phyloP scores from a whole-genome alignment of 2,888 invertebrate genomes.

The Megamerina dolium region DNA sequence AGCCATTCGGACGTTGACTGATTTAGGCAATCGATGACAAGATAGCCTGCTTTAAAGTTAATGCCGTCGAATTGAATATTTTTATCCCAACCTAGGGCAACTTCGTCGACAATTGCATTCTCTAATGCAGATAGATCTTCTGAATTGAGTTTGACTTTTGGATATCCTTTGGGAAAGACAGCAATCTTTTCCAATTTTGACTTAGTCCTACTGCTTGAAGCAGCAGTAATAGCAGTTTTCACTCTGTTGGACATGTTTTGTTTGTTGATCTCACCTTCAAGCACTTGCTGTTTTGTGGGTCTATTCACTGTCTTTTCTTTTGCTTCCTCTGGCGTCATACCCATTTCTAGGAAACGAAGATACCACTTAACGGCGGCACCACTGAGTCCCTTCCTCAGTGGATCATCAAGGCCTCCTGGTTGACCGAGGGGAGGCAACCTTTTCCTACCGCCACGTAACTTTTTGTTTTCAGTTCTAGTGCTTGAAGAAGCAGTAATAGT shows the following conservation, averaged over 20 bases:
- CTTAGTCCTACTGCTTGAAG: too few relatives aligned
- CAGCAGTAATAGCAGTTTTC: neutral
- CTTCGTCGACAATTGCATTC: conserved; percentile 3
- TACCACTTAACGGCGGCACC: conserved; percentile 8
- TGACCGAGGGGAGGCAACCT: neutral
- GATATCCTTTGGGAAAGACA: conserved; percentile 8
- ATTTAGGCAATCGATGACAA: conserved; percentile 7
- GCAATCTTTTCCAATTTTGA: conserved; percentile 3
- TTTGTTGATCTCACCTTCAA: too few relatives aligned
- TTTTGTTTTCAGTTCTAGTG: too few relatives aligned
- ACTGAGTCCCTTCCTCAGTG: conserved; percentile 1
- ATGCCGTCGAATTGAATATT: conserved; percentile 2
- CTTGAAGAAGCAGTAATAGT: too few relatives aligned
- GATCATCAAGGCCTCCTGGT: neutral
- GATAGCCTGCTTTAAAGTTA: conserved; percentile 3
- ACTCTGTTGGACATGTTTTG: too few relatives aligned
- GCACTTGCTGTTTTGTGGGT: conserved; percentile 1
- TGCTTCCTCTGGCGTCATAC: conserved; percentile 3
- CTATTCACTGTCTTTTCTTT: conserved; percentile 6
- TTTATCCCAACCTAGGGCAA: conserved; percentile 1
- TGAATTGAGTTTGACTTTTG: conserved; percentile 3
- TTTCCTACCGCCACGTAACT: neutral
- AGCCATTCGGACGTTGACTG: conserved; percentile 6
- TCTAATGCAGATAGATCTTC: neutral
- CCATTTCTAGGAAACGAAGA: conserved; percentile 2